Base-by-base conservation (phyloP, 1,140 invertebrate species). In the Lepidurus couesii region DNA sequence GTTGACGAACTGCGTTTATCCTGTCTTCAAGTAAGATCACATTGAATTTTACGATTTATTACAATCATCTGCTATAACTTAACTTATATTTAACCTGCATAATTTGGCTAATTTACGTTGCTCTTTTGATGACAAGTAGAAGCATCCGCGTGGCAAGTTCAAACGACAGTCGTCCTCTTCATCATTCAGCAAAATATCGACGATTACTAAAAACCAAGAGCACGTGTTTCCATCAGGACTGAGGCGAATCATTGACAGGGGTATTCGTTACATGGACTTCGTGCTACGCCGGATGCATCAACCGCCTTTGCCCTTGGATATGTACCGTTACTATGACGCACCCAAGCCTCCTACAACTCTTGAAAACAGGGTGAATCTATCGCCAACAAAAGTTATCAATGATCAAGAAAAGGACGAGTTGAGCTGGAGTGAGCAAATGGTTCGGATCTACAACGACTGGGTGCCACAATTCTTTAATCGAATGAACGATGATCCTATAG, bases 271-370 rank as follows among this genome's bases (percentile, higher is more conserved):
- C 42, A 80, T 80, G 21, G 75, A 82, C 45, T 75, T 79, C 74
- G 43, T 80, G 8, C 74, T 82, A 7, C 26, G 44, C 21, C 21
- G 76, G 44, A 76, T 44, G 10, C 26, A 77, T 6, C 77, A 79
- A 1, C 44, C 24, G 0, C 77, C 45, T 0, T 16, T 82, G 34
- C 82, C 82, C 1, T 76, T 82, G 21, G 76, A 82, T 21, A 78
- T 79, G 47, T 82, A 82, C 77, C 78, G 81, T 74, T 82, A 80
- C 79, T 82, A 82, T 53, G 81, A 82, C 76, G 44, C 76, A 43
- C 80, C 81, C 7, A 42, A 34, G 34, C 34, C 0, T 34, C 3
- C 34, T 34, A 34, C 34, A 4, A 34, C 34, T 34, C 34, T 34
- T 34, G 34, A 34, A 34, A 34, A 34, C 2, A 34, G 34, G 34